phyloP scores from a whole-genome alignment of 2,888 invertebrate species.

The Siphonodentalium dalli region DNA sequence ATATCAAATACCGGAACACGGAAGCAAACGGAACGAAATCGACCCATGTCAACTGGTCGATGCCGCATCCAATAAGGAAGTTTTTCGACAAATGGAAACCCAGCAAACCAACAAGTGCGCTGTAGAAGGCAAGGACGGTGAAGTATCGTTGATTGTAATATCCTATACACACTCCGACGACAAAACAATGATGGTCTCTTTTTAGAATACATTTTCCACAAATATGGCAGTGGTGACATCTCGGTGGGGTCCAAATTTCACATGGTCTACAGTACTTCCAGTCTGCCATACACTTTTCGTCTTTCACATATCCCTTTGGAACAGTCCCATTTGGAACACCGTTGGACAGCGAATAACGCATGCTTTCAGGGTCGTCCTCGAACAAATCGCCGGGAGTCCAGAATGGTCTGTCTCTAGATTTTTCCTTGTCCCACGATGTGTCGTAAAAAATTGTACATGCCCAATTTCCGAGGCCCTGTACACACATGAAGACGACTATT shows the following conservation, averaged over 20 bases:
- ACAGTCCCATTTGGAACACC: conserved; percentile 21
- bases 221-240: conserved; percentile 48
- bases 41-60: no score
- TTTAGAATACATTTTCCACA: conserved; percentile 54
- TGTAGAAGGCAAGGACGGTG: conserved; percentile 41
- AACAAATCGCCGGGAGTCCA: conserved; percentile 10
- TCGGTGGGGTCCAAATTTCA: conserved; percentile 40
- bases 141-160: conserved; percentile 54
- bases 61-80: conserved; percentile 16
- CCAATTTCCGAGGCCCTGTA: conserved; percentile 43
- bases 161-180: conserved; percentile 50
- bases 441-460: conserved; percentile 40
- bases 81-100: no score
- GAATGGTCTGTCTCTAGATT: conserved; percentile 29
- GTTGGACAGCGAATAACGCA: conserved; percentile 17
- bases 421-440: conserved; percentile 26
- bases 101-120: conserved; percentile 29
- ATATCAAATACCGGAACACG: conserved; percentile 23
- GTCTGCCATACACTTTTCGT: conserved; percentile 32
- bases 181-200: conserved; percentile 57
- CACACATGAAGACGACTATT: conserved; percentile 31
- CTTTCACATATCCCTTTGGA: conserved; percentile 23
- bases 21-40: conserved; percentile 32
- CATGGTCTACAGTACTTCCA: conserved; percentile 45
- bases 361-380: conserved; percentile 30